A percentile compares a stretch with the other conserved stretches of the same genome.
These are phyloP conservation scores for Diachasmimorpha longicaudata DNA, from an alignment of 1,140 invertebrate species.

Conservation along the genomic window DNA sequence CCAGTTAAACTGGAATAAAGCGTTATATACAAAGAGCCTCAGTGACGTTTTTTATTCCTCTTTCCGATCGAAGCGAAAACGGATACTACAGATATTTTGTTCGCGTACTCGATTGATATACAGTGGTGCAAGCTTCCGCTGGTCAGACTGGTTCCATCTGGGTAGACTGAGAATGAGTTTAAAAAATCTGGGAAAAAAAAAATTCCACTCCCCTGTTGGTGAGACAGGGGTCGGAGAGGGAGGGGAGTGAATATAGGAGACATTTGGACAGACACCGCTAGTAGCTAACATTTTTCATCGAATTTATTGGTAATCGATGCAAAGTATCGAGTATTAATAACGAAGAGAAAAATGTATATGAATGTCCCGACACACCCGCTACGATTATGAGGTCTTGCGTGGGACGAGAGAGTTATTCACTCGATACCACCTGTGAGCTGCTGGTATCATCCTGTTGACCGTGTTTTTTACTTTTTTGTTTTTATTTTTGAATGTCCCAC, in stretches of 20 bases:
- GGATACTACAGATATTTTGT: not conserved
- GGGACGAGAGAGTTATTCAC: not conserved
- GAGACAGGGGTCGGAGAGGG: not conserved
- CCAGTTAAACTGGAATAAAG: too few relatives aligned
- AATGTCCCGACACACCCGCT: not conserved
- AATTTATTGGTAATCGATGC: conserved; percentile 4
- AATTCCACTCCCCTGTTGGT: not conserved
- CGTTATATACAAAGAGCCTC: too few relatives aligned
- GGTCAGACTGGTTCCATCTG: not conserved
- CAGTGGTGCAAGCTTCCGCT: not conserved
- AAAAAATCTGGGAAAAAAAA: too few relatives aligned
- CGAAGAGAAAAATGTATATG: not conserved
- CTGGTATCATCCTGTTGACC: not conserved
- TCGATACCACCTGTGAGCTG: not conserved
- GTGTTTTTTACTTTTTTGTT: not conserved
- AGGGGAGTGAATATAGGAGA: not conserved
- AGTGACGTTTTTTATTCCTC: too few relatives aligned
- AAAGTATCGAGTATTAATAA: not conserved
- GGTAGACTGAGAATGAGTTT: not conserved
- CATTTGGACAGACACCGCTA: not conserved
- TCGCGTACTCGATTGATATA: not conserved
- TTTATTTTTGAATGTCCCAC: too few relatives aligned
- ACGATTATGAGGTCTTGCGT: not conserved
- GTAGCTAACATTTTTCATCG: not conserved
- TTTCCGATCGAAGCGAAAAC: too few relatives aligned